phyloP scores from a whole-genome alignment of 2,888 invertebrate genomes.

The Arge pagana region DNA sequence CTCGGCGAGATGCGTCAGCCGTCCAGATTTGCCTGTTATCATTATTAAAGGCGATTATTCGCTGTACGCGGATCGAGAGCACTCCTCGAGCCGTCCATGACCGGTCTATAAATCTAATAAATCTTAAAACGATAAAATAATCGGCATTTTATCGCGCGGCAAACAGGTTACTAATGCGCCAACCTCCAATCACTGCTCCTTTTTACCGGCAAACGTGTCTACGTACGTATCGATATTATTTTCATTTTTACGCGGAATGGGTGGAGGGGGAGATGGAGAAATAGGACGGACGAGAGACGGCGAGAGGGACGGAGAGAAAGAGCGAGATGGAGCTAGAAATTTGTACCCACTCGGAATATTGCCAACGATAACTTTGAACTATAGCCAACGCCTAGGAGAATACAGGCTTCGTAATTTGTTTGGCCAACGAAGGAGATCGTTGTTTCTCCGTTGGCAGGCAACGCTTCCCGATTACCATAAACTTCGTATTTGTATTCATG shows the following conservation, averaged over 20 bases:
- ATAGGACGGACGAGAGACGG: no score
- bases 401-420: slow-evolving; percentile 5
- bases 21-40: no score
- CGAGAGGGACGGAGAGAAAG: no score
- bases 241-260: neutral
- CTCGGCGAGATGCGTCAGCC: no score
- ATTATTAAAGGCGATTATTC: no score
- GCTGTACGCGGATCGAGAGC: no score
- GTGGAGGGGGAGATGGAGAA: no score
- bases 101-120: slow-evolving; percentile 49
- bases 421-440: neutral
- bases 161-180: slow-evolving; percentile 50
- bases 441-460: neutral
- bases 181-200: slow-evolving; percentile 40
- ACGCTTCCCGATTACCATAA: slow-evolving; percentile 3
- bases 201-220: slow-evolving; percentile 40
- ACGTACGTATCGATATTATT: slow-evolving; percentile 25
- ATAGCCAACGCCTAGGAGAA: no score
- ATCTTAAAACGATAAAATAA: slow-evolving; percentile 43
- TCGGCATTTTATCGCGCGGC: slow-evolving; percentile 46
- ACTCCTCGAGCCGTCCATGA: slow-evolving; percentile 28
- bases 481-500: no score
- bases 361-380: no score
- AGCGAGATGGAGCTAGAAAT: no score
- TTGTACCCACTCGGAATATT: no score